Evolutionary conservation across 2,797 vertebrate species (phyloP).

Genomic region (Phataginus tetradactyla): DNA sequence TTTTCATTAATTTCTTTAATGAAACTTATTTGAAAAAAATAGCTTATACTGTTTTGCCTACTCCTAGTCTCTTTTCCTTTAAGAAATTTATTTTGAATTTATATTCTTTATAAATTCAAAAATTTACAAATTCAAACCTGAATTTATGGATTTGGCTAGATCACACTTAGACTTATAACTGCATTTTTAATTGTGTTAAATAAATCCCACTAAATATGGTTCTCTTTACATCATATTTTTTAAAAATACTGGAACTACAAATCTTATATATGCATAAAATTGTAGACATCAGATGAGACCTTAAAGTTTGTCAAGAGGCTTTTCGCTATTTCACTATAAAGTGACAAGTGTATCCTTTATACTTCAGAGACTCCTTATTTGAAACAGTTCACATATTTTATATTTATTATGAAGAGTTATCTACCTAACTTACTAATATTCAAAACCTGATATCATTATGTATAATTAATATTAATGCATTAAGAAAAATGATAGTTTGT

Average conservation of each 20-base stretch:
- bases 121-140: not conserved
- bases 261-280: not conserved
- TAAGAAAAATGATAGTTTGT: conserved; percentile 30
- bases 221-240: not conserved
- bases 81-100: conserved; percentile 34
- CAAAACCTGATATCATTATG: conserved; percentile 1
- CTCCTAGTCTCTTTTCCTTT: not conserved
- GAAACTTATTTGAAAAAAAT: not conserved
- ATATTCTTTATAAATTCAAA: not conserved
- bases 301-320: not conserved
- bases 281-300: not conserved
- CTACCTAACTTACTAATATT: conserved; percentile 1
- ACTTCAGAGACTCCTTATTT: not conserved
- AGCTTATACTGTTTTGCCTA: not conserved
- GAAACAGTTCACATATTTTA: not conserved
- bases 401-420: conserved; percentile 10
- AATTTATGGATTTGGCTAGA: conserved; percentile 5
- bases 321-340: not conserved
- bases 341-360: not conserved
- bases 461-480: conserved; percentile 38
- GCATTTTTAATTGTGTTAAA: conserved; percentile 41
- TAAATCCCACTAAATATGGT: not conserved
- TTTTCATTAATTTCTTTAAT: conserved; percentile 3
- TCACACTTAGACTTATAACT: conserved; percentile 2
- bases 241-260: not conserved